A percentile compares a stretch with the other conserved stretches of the same genome.
Conservation (phyloP, 1,140 invertebrate genomes). For the Temnothorax curvispinosus region DNA sequence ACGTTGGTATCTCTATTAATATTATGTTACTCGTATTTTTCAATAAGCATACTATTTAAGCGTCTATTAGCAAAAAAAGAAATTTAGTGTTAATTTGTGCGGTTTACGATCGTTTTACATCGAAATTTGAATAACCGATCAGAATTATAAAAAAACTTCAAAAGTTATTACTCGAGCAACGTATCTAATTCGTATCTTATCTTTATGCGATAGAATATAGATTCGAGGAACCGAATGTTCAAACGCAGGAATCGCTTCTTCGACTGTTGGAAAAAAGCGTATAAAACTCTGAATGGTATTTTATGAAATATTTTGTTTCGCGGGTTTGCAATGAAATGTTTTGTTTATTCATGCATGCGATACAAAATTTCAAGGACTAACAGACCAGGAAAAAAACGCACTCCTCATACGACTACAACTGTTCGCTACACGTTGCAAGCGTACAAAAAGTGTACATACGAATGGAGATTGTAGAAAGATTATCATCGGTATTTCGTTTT, state of each 20-base stretch:
- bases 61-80: neutral
- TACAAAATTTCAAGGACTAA: slow-evolving; percentile 58
- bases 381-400: slow-evolving; percentile 54
- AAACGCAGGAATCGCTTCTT: neutral
- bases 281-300: neutral
- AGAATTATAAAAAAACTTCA: neutral
- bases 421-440: slow-evolving; percentile 57
- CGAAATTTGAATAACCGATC: neutral
- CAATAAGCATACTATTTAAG: neutral
- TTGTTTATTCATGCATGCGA: slow-evolving; percentile 45
- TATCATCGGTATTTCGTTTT: slow-evolving; percentile 43
- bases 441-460: slow-evolving; percentile 63
- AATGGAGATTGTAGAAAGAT: slow-evolving; percentile 62
- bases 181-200: neutral
- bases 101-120: neutral
- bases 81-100: neutral
- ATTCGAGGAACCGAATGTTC: neutral
- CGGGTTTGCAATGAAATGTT: slow-evolving; percentile 42
- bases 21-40: neutral
- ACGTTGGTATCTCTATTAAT: slow-evolving; percentile 20
- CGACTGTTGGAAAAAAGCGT: neutral
- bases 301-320: slow-evolving; percentile 3
- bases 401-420: slow-evolving; percentile 45
- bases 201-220: neutral
- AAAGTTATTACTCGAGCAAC: neutral